Conservation (phyloP, 2,888 invertebrate species). For the Chymomyza fuscimana region DNA sequence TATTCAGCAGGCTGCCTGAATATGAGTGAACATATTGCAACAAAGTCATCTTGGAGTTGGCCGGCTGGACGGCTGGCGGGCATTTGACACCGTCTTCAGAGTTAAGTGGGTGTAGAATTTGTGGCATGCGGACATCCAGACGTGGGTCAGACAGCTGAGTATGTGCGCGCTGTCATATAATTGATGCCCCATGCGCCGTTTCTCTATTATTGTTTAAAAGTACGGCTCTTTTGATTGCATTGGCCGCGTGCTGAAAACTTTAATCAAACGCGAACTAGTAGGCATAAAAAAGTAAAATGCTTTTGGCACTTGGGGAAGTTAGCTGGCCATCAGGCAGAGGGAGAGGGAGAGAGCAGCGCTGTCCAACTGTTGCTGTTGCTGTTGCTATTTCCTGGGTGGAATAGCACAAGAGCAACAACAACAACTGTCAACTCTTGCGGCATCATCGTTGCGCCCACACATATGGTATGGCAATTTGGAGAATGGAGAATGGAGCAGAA, state of each 20-base stretch:
- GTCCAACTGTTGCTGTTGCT: slow-evolving; percentile 64
- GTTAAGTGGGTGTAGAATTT: slow-evolving; percentile 70
- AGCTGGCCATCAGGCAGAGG: slow-evolving; percentile 54
- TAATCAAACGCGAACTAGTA: slow-evolving; percentile 65
- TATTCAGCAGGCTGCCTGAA: slow-evolving; percentile 9
- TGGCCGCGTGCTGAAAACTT: slow-evolving; percentile 64
- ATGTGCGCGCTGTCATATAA: slow-evolving; percentile 66
- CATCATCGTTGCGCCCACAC: slow-evolving; percentile 58
- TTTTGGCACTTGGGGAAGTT: slow-evolving; percentile 12
- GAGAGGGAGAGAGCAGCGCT: slow-evolving; percentile 45
- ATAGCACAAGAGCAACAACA: slow-evolving; percentile 3
- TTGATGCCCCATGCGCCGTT: slow-evolving; percentile 66
- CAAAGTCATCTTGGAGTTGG: slow-evolving; percentile 53
- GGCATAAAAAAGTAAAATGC: neutral
- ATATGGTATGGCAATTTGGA: slow-evolving; percentile 23
- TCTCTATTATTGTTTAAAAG: slow-evolving; percentile 72
- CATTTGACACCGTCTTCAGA: slow-evolving; percentile 73
- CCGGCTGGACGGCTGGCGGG: slow-evolving; percentile 57
- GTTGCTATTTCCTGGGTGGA: slow-evolving; percentile 31
- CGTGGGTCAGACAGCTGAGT: slow-evolving; percentile 40
- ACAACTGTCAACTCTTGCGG: slow-evolving; percentile 11
- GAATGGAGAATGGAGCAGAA: neutral
- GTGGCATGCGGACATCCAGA: slow-evolving; percentile 57
- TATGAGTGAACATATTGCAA: slow-evolving; percentile 61
- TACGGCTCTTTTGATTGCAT: slow-evolving; percentile 50